Evolutionary conservation across 2,888 invertebrate species (phyloP).

Genomic region (Auanema sp.): DNA sequence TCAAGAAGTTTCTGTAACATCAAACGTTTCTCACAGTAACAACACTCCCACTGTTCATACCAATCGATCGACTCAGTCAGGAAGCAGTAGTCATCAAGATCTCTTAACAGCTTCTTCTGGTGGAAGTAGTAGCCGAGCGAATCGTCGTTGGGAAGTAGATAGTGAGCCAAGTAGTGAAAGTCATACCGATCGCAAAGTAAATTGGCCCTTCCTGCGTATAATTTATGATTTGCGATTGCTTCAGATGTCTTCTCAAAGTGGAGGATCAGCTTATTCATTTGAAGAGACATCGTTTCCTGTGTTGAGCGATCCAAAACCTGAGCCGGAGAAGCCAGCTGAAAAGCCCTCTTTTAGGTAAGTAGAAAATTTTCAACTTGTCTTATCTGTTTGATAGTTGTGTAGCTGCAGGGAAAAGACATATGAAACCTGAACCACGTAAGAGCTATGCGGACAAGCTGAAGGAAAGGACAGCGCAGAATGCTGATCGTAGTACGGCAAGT

Average conservation of each 20-base stretch:
- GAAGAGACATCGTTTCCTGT: conserved; percentile 50
- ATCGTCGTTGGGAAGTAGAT: conserved; percentile 1
- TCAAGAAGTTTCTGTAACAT: background rate
- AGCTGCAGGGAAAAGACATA: conserved; percentile 21
- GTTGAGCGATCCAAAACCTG: conserved; percentile 38
- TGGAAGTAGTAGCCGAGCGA: background rate
- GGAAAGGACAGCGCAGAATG: conserved; percentile 7
- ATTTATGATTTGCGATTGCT: background rate
- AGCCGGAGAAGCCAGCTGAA: conserved; percentile 31
- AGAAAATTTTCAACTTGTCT: background rate
- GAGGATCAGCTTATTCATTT: conserved; percentile 35
- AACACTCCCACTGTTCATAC: too few relatives aligned
- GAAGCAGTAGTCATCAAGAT: background rate
- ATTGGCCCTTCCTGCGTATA: background rate
- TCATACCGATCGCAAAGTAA: conserved; percentile 7
- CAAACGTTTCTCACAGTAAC: too few relatives aligned
- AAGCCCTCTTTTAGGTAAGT: conserved; percentile 43
- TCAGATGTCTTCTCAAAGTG: conserved; percentile 15
- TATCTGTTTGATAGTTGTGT: conserved; percentile 18
- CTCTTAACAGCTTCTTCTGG: background rate
- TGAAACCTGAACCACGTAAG: conserved; percentile 33
- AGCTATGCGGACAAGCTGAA: conserved; percentile 42
- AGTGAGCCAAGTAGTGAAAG: background rate
- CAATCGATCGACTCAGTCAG: too few relatives aligned
- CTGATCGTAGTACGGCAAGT: too few relatives aligned